Evolutionary conservation across 2,888 invertebrate species (phyloP), one percentile per base, ranked within the genome.

Genomic region (Pandemis cinnamomeana): DNA sequence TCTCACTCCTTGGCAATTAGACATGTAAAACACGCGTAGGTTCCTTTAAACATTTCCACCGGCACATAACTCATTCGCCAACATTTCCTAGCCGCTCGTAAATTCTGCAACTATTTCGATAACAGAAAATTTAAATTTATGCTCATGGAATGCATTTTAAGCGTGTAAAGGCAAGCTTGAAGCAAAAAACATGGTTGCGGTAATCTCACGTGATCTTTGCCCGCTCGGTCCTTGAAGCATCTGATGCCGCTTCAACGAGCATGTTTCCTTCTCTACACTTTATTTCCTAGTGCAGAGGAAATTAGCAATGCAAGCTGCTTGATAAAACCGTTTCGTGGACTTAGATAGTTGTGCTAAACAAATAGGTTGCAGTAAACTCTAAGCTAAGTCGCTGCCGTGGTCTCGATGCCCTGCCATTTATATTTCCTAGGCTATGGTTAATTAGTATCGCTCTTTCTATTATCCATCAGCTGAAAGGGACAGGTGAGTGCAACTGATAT

Each of bases 81-180:
- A 87, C 87, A 89, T 88, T 82, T 88, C 84, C 88, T 84, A 83
- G 82, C 79, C 77, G 86, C 83, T 86, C 89, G 89, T 92, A 91
- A 92, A 91, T 91, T 89, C 85, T 83, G 83, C 86, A 89, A 91
- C 89, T 89, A 91, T 92, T 92, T 91, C 87, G 92, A 92, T 92
- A 92, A 89, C 87, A 86, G 83, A 82, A 86, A 92, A 91, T 91
- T 92, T 89, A 90, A 92, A 92, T 92, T 91, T 91, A 92, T 90
- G 89, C 87, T 82, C 84, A 84, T 81, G 86, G 89, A 86, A 88
- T 91, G 91, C 90, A 89, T 90, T 92, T 88, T 87, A 85, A 88
- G 85, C 87, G 86, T 88, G 89, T 90, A 87, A 86, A 87, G 83
- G 87, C 83, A 81, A 82, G 87, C 87, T 88, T 87, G 80, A 82